These are phyloP conservation scores for Bergia puertoricense DNA, from an alignment of 92 coral and sea anemone genomes.

Conservation along the genomic window DNA sequence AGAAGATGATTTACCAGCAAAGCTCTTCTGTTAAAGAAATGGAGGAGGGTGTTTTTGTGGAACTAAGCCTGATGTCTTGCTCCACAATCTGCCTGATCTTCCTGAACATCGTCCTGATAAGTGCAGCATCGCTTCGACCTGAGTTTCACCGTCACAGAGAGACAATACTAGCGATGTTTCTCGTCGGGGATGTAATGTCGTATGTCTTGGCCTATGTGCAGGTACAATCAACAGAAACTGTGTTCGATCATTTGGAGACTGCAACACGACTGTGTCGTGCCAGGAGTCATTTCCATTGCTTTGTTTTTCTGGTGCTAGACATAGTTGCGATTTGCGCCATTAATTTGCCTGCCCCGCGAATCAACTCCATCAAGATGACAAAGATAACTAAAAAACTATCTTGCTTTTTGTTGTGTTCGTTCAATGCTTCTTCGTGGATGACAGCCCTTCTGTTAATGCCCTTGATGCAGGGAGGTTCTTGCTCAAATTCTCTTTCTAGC, in stretches of 20 bases:
- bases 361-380: conserved; percentile 13
- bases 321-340: background rate
- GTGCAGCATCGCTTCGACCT: conserved; percentile 27
- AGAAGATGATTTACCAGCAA: background rate
- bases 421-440: conserved; percentile 21
- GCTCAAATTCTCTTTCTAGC: conserved; percentile 3
- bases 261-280: background rate
- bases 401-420: background rate
- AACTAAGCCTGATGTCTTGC: conserved; percentile 18
- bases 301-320: background rate
- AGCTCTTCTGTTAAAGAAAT: background rate
- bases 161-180: conserved; percentile 17
- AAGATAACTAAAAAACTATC: conserved; percentile 10
- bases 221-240: conserved; percentile 4
- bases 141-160: conserved; percentile 35
- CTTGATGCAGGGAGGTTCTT: background rate
- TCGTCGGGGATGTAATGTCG: conserved; percentile 13
- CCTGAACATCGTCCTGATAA: conserved; percentile 14
- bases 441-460: background rate
- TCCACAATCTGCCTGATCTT: conserved; percentile 16
- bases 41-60: conserved; percentile 2
- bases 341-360: background rate
- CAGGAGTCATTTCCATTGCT: background rate
- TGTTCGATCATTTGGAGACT: background rate
- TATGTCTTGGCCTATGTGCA: conserved; percentile 15